These are phyloP conservation scores for Takifugu rubripes DNA, from an alignment of 2,797 vertebrate genomes.

Conservation along the genomic window DNA sequence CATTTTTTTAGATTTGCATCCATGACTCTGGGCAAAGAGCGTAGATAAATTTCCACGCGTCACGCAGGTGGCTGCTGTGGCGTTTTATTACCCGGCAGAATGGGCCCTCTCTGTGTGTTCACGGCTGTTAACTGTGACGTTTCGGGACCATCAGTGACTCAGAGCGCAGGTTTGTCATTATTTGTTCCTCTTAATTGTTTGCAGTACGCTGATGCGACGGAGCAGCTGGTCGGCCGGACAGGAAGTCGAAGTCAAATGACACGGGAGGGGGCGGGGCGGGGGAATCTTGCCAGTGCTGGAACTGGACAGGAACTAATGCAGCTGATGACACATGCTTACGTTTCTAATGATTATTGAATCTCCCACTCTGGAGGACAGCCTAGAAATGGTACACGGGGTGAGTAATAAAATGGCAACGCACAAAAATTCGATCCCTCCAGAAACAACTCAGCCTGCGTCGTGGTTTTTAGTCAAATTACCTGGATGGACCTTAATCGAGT, in stretches of 20 bases:
- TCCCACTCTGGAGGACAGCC: constrained; percentile 28
- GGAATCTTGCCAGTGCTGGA: constrained; percentile 49
- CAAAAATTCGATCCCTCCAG: not conserved
- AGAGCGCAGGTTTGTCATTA: constrained; percentile 74
- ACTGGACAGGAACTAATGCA: constrained; percentile 50
- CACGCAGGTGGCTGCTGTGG: constrained; percentile 55
- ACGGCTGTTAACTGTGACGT: constrained; percentile 70
- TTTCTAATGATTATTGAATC: constrained; percentile 6
- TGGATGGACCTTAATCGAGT: no score
- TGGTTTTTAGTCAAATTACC: no score
- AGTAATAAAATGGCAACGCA: not conserved
- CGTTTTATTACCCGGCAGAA: constrained; percentile 74
- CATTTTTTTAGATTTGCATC: constrained; percentile 20
- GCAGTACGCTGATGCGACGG: constrained; percentile 58
- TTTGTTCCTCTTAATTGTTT: constrained; percentile 83
- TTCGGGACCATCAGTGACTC: constrained; percentile 66
- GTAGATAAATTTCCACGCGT: constrained; percentile 38
- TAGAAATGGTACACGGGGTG: constrained; percentile 34
- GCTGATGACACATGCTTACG: constrained; percentile 29
- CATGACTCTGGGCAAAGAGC: constrained; percentile 24
- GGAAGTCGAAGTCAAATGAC: constrained; percentile 64
- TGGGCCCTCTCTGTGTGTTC: constrained; percentile 40
- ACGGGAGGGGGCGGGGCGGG: constrained; percentile 42
- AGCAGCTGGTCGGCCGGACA: constrained; percentile 59
- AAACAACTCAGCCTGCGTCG: not conserved